These are phyloP conservation scores for Suncus etruscus DNA, from an alignment of 2,113 vertebrate species.

Conservation along the genomic window DNA sequence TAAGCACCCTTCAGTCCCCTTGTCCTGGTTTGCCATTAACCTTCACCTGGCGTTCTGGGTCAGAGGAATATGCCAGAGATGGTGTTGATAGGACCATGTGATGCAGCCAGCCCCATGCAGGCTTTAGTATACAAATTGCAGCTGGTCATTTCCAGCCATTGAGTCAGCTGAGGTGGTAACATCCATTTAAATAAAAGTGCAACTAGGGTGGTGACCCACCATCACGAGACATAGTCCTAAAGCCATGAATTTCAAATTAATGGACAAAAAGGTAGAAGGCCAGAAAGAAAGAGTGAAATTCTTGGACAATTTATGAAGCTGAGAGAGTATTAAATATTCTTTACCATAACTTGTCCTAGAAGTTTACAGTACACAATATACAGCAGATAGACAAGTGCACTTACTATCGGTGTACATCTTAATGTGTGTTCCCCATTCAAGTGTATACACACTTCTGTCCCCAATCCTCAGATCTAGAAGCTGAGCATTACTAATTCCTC, in stretches of 20 bases:
- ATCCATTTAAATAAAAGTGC: constrained; percentile 21
- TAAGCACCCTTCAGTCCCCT: neutral
- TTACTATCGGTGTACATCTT: neutral
- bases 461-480: constrained; percentile 23
- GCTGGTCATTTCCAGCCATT: constrained; percentile 54
- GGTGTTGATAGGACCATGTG: neutral
- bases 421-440: neutral
- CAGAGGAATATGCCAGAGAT: constrained; percentile 66
- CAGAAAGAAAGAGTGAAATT: neutral
- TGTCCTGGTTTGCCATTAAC: constrained; percentile 71
- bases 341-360: neutral
- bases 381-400: neutral
- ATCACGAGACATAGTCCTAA: constrained; percentile 55
- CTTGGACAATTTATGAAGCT: neutral
- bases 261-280: neutral
- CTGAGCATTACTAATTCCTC: neutral
- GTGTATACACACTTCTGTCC: neutral
- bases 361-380: neutral
- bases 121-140: neutral
- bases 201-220: constrained; percentile 57
- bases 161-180: constrained; percentile 51
- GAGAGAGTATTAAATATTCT: neutral
- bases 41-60: constrained; percentile 35
- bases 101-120: neutral
- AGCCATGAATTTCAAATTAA: constrained; percentile 54